These are phyloP conservation scores for Sitophilus oryzae DNA, from an alignment of 1,140 invertebrate species.

Conservation along the genomic window DNA sequence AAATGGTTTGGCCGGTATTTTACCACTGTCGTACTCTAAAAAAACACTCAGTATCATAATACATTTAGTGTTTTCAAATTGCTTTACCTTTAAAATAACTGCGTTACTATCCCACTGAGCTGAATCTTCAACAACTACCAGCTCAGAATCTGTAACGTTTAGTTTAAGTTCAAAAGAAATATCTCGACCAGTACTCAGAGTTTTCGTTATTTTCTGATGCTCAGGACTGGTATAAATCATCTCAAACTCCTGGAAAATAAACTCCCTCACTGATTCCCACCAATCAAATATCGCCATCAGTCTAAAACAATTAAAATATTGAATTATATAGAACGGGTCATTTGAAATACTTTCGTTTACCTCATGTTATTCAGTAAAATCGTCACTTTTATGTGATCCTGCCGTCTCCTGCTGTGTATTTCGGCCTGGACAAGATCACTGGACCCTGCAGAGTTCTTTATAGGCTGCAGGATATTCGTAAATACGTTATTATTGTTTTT, in stretches of 20 bases:
- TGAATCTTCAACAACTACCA: slow-evolving; percentile 89
- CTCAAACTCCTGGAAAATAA: slow-evolving; percentile 54
- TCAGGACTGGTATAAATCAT: slow-evolving; percentile 30
- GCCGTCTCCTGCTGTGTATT: slow-evolving; percentile 69
- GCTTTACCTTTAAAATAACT: slow-evolving; percentile 80
- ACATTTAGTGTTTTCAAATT: too few relatives aligned
- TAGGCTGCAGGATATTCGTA: slow-evolving; percentile 79
- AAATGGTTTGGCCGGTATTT: slow-evolving; percentile 67
- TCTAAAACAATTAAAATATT: slow-evolving; percentile 52
- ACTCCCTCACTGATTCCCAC: slow-evolving; percentile 81
- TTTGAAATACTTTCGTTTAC: slow-evolving; percentile 2
- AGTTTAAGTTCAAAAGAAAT: slow-evolving; percentile 79
- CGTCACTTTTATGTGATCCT: slow-evolving; percentile 74
- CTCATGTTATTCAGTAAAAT: slow-evolving; percentile 91
- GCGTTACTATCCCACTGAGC: slow-evolving; percentile 84
- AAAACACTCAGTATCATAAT: too few relatives aligned
- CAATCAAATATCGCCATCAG: slow-evolving; percentile 91
- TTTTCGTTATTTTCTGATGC: slow-evolving; percentile 20
- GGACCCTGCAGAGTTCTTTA: slow-evolving; percentile 46
- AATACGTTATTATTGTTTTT: slow-evolving; percentile 72
- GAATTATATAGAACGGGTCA: background rate
- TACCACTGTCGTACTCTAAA: slow-evolving; percentile 77
- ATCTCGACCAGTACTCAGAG: slow-evolving; percentile 23
- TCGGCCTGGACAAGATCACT: slow-evolving; percentile 72
- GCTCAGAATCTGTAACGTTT: slow-evolving; percentile 91